Evolutionary conservation across 2,113 vertebrate genomes (phyloP), one percentile per base, ranked within the genome.

Genomic region (Chionis minor): DNA sequence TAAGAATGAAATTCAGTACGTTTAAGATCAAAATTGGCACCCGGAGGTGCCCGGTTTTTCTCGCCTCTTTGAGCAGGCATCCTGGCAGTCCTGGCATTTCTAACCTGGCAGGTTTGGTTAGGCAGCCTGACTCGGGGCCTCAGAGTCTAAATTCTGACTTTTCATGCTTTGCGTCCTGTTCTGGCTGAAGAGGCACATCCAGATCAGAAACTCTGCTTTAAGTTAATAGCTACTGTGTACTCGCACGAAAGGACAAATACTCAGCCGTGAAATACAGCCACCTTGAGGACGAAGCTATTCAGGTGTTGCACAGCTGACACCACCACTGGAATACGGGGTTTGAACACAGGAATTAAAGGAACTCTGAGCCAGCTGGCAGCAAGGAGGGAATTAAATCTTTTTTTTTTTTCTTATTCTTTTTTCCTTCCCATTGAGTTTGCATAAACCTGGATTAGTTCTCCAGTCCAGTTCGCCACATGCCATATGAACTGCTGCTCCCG

Each of bases 261-360:
- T 69, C 38, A 38, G 27, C 72, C 15, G 3, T 75, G 61, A 94
- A 81, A 84, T 47, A 27, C 67, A 88, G 32, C 24, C 85, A 59
- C 72, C 19, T 65, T 42, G 88, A 89, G 80, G 59, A 71, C 59
- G 49, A 44, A 82, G 55, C 26, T 4, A 1, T 79, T 71, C 59
- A 90, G 75, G 69, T 83, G 88, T 78, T 44, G 28, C 63, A 16
- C 6, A 74, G 44, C 33, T 81, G 81, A 92, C 45, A 67, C 11
- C 32, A 47, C n/a, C 44, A 42, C 38, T 2, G 2, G 26, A n/a
- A 55, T 40, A 30, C 0, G 1, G 56, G 12, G 10, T 40, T 6
- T 93, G 77, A 87, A 72, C 56, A 65, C 42, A 90, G 70, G 54
- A 94, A 69, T 81, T 72, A 78, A 81, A 84, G 51, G 77, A 86